Conservation (phyloP, 2,113 vertebrate genomes). For the Erythrocercus mccallii region DNA sequence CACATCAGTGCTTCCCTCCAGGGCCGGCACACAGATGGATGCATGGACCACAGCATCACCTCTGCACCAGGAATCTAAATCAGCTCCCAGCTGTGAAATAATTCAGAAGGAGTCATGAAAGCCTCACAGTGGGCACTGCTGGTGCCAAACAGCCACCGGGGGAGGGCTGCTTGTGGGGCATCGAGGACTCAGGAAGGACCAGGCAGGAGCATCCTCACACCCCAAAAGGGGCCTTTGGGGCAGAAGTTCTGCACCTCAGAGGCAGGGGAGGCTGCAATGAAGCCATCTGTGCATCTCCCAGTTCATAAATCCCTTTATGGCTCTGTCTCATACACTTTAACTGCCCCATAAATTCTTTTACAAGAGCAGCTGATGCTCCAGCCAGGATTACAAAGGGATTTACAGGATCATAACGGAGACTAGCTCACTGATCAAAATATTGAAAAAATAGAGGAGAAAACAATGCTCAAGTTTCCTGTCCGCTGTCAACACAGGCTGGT, state of each 20-base stretch:
- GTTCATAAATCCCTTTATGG: constrained; percentile 63
- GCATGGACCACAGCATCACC: background rate
- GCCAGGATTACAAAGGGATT: constrained; percentile 57
- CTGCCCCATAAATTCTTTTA: constrained; percentile 61
- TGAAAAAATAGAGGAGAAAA: constrained; percentile 31
- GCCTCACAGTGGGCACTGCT: rapidly evolving
- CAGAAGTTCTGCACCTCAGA: background rate
- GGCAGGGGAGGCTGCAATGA: background rate
- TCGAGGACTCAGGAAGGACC: background rate
- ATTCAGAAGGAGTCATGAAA: constrained; percentile 32
- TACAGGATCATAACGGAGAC: constrained; percentile 37
- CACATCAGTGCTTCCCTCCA: background rate
- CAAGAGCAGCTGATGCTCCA: constrained; percentile 42
- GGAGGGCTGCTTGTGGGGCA: background rate
- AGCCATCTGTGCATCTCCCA: constrained; percentile 54
- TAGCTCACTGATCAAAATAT: constrained; percentile 58
- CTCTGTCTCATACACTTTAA: constrained; percentile 54
- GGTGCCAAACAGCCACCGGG: background rate
- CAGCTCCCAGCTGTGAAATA: background rate
- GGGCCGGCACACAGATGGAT: background rate
- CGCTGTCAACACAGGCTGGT: background rate
- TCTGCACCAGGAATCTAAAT: background rate
- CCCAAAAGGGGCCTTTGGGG: background rate
- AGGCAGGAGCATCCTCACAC: background rate
- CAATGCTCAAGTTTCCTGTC: background rate